Base-by-base conservation (phyloP, 2,888 invertebrate genomes). In the Dyspetes luteomarginatus region DNA sequence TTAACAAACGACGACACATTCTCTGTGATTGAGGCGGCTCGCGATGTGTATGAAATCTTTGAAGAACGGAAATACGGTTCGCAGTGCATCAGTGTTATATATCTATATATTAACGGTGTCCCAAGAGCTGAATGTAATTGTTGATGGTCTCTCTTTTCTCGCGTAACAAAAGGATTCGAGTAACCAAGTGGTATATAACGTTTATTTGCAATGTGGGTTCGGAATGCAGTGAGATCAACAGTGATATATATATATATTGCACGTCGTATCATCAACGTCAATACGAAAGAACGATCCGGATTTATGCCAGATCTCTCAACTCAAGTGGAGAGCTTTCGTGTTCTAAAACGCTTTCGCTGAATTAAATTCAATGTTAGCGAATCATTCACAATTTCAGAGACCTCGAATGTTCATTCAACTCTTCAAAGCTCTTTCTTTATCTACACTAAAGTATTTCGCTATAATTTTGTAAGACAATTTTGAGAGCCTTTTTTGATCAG, bases 121-220 rank as follows among this genome's bases (percentile, higher is more conserved):
- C 24, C 68, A 45, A 50, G 58, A 58, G 41, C 28, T 58, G 30
- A 36, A 41, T 69, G 64, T 68, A 65, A 74, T 79, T 68, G 78
- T 69, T 5, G 12, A 19, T 30, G 56, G 64, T 64, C 62, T 68
- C 73, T 48, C 74, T 74, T 81, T 81, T 77, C 73, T 77, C 64
- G 68, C 64, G 68, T 45, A 74, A 81, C 81, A 77, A 81, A 81
- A 50, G 69, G 17, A 43, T 19, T 24, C 48, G 55, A 26, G 48
- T 64, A 26, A 67, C 41, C 52, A 68, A 58, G 48, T 36, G 15
- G 56, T 60, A 72, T 52, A 60, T 24, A 69, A 73, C 50, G 45
- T 24, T 73, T 41, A 81, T 73, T 81, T 56, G 81, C 69, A 48
- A 77, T 81, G 81, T 81, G 65, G 81, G 77, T 77, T 77, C 77